phyloP scores from a whole-genome alignment of 1,140 invertebrate genomes.

The Diorhabda sublineata region DNA sequence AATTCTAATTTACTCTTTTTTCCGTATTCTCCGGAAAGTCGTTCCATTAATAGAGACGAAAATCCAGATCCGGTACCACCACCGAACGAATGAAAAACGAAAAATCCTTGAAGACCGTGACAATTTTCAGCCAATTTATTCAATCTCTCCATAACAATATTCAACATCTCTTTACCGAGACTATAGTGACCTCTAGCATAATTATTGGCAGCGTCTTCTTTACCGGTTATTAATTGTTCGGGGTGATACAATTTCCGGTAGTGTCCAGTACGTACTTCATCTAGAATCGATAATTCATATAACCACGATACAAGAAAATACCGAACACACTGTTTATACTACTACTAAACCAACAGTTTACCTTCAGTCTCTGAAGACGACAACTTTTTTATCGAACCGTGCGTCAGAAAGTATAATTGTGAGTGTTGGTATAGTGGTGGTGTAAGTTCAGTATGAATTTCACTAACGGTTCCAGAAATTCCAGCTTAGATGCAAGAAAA shows the following conservation, averaged over 20 bases:
- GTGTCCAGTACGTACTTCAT: conserved; percentile 70
- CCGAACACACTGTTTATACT: no score
- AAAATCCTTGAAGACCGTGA: conserved; percentile 66
- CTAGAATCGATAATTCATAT: conserved; percentile 31
- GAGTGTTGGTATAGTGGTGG: no score
- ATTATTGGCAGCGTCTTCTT: conserved; percentile 85
- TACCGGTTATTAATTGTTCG: conserved; percentile 71
- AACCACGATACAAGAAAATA: not conserved
- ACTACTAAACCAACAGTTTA: no score
- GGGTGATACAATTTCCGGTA: conserved; percentile 75
- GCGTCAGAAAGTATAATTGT: no score
- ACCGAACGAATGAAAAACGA: conserved; percentile 85
- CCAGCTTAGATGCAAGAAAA: not conserved
- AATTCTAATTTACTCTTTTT: conserved; percentile 77
- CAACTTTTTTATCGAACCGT: no score
- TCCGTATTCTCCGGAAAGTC: conserved; percentile 67
- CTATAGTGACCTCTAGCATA: conserved; percentile 82
- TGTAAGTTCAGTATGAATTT: no score
- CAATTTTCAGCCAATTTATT: conserved; percentile 56
- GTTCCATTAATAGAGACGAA: conserved; percentile 73
- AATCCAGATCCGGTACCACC: conserved; percentile 87
- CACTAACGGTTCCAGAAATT: no score
- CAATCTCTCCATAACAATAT: conserved; percentile 59
- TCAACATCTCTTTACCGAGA: conserved; percentile 66
- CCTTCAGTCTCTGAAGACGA: no score